Evolutionary conservation across 2,113 vertebrate species (phyloP).

Genomic region (Alligator sinensis): DNA sequence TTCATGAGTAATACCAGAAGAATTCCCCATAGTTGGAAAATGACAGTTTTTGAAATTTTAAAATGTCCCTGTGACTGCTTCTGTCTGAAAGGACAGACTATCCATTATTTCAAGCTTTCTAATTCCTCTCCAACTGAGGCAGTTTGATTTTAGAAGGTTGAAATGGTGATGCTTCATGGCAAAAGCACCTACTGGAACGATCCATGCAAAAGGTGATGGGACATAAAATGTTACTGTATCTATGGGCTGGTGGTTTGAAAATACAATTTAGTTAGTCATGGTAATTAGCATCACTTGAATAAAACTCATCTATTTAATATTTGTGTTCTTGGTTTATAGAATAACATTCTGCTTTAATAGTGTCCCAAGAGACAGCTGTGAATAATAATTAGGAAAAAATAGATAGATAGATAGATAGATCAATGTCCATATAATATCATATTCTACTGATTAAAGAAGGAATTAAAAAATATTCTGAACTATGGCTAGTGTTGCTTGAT

Average conservation of each 20-base stretch:
- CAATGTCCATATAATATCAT: neutral
- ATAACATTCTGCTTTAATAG: conserved; percentile 50
- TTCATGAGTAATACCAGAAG: neutral
- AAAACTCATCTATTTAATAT: conserved; percentile 61
- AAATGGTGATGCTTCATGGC: conserved; percentile 11
- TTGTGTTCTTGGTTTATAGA: conserved; percentile 54
- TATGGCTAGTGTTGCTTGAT: neutral
- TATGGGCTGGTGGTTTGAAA: conserved; percentile 60
- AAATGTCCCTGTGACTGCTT: neutral
- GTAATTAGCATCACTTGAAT: conserved; percentile 73
- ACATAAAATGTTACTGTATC: neutral
- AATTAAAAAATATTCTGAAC: neutral
- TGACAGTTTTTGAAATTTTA: conserved; percentile 25
- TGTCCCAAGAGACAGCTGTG: conserved; percentile 51
- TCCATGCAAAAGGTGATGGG: neutral
- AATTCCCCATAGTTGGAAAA: neutral
- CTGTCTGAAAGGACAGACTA: conserved; percentile 46
- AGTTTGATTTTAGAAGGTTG: conserved; percentile 59
- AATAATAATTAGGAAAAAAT: conserved; percentile 56
- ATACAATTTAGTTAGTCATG: conserved; percentile 17
- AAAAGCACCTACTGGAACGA: conserved; percentile 13
- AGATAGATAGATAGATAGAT: conserved; percentile 1
- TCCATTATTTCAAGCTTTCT: conserved; percentile 21
- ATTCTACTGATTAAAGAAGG: neutral
- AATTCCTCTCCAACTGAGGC: conserved; percentile 23